Evolutionary conservation across 2,888 invertebrate genomes (phyloP), one percentile per base, ranked within the genome.

Genomic region (Pegoplata infirma): DNA sequence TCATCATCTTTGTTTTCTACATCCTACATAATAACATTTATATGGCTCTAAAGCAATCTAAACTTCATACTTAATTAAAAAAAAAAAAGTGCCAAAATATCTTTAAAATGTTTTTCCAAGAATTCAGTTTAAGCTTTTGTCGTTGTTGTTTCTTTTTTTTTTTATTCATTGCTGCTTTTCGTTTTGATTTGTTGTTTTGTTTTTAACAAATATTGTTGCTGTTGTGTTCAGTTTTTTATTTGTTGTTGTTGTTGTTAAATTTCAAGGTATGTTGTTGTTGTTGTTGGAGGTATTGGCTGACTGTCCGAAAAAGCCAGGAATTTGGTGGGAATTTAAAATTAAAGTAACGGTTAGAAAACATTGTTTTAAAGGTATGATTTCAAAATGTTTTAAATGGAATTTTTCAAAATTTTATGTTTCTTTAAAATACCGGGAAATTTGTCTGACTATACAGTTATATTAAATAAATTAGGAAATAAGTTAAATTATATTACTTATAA

Each of bases 11-110:
- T 12, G 51, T 23, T 53, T 53, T 25, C n/a, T 53, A n/a, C 36
- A 40, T 40, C 36, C 36, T 40, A 40, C 36, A 40, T 40, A 40
- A 40, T n/a, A 40, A n/a, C 36, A 40, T 40, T 40, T 40, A 53
- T 53, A 53, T 49, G 36, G 69, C 69, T 59, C 59, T 47, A 56
- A 71, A 79, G 75, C 66, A 69, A 79, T 79, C 79, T 79, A 75
- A 79, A 75, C 71, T 79, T 71, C 69, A 71, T 79, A 75, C 79
- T 71, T 79, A 79, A 75, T 79, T 79, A 61, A 44, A 66, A 40
- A 58, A 32, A 63, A 59, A 53, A 73, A 68, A 79, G 75, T 79
- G 78, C 75, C 75, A 79, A 78, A 79, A 69, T 71, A 68, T 67
- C 61, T 59, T 56, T 12, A 66, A 79, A 71, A 61, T 55, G 58